These are phyloP conservation scores for Hypsibius dujardini DNA, from an alignment of 1,140 invertebrate species.

Conservation along the genomic window DNA sequence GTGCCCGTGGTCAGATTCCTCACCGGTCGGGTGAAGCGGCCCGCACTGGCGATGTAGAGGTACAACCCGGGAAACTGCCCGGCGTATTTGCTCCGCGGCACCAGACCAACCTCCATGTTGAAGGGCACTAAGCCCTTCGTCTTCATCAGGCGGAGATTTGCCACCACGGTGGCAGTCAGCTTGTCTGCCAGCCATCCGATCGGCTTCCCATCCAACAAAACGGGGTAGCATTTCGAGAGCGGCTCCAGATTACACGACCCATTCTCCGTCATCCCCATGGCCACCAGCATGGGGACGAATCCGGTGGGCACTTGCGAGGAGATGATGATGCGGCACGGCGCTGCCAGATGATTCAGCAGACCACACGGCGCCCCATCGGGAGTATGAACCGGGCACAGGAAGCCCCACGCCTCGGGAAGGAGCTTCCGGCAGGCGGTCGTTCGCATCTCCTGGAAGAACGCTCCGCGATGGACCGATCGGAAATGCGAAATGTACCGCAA, in stretches of 20 bases:
- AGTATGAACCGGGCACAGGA: slow-evolving; percentile 94
- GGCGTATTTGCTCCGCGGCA: slow-evolving; percentile 41
- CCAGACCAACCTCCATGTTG: slow-evolving; percentile 61
- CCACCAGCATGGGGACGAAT: slow-evolving; percentile 39
- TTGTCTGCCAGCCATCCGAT: slow-evolving; percentile 55
- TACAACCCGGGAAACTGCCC: slow-evolving; percentile 75
- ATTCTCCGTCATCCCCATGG: slow-evolving; percentile 48
- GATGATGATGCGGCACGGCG: slow-evolving; percentile 41
- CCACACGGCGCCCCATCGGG: slow-evolving; percentile 94
- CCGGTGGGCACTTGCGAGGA: slow-evolving; percentile 25
- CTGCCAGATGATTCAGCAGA: slow-evolving; percentile 80
- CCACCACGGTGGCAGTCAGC: slow-evolving; percentile 42
- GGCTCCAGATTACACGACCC: slow-evolving; percentile 27
- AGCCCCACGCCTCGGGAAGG: slow-evolving; percentile 93
- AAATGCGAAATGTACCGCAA: slow-evolving; percentile 95
- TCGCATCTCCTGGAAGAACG: slow-evolving; percentile 86
- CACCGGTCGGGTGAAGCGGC: slow-evolving; percentile 80
- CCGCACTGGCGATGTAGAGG: slow-evolving; percentile 60
- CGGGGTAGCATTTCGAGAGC: slow-evolving; percentile 43
- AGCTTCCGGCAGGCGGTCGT: slow-evolving; percentile 84
- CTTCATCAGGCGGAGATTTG: slow-evolving; percentile 56
- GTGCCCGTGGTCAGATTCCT: slow-evolving; percentile 55
- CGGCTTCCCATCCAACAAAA: slow-evolving; percentile 63
- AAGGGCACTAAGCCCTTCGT: slow-evolving; percentile 49
- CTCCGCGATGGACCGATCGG: slow-evolving; percentile 74